phyloP scores from a whole-genome alignment of 2,113 vertebrate species.

The Bujurquina vittata region DNA sequence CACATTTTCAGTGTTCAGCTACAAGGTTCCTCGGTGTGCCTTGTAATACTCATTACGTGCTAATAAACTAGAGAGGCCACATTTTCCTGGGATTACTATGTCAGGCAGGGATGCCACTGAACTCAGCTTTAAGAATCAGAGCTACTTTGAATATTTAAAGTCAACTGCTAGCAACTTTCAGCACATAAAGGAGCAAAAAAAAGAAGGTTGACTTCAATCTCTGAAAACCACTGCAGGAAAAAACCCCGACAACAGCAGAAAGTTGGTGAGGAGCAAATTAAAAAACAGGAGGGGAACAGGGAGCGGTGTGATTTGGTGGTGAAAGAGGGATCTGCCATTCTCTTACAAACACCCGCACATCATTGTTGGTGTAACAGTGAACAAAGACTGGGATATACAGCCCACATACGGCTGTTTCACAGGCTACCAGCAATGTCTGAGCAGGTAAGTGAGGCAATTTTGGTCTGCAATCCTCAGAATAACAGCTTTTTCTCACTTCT shows the following conservation, averaged over 20 bases:
- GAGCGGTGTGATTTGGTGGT: slow-evolving; percentile 47
- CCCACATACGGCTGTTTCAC: slow-evolving; percentile 1
- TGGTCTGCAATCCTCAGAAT: neutral
- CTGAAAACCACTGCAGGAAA: neutral
- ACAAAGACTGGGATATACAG: slow-evolving; percentile 4
- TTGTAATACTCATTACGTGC: slow-evolving; percentile 6
- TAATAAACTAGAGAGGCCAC: slow-evolving; percentile 13
- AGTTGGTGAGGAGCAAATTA: slow-evolving; percentile 39
- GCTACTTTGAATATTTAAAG: neutral
- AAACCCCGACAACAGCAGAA: neutral
- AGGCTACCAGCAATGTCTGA: slow-evolving; percentile 33
- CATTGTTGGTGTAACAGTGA: slow-evolving; percentile 1
- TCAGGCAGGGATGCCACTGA: neutral
- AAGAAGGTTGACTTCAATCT: neutral
- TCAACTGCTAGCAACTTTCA: neutral
- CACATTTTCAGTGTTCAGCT: slow-evolving; percentile 21
- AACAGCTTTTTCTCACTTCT: neutral
- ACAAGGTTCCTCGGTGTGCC: neutral
- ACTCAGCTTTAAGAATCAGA: neutral
- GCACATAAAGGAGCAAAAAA: neutral
- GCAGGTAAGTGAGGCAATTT: slow-evolving; percentile 8
- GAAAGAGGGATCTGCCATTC: slow-evolving; percentile 8
- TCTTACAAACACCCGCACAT: neutral
- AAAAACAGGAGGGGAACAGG: slow-evolving; percentile 34
- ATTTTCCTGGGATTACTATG: neutral